Evolutionary conservation across 2,888 invertebrate species (phyloP).

Genomic region (Drosophila kambysellisi): DNA sequence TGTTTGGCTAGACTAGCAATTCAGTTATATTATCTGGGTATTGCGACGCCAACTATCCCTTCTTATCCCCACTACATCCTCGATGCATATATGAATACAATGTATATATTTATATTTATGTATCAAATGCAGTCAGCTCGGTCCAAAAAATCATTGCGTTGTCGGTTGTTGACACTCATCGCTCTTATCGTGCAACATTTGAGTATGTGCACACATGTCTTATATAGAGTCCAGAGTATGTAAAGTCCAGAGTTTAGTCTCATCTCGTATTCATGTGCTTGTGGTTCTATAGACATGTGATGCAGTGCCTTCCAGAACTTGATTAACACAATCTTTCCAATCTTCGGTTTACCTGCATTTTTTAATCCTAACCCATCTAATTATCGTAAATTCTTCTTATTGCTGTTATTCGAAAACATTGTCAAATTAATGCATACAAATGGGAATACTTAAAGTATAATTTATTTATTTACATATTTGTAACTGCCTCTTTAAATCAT

Average conservation of each 20-base stretch:
- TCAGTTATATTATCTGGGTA: constrained; percentile 33
- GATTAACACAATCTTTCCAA: background rate
- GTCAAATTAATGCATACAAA: too few relatives aligned
- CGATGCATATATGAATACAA: background rate
- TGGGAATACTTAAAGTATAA: background rate
- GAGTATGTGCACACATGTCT: background rate
- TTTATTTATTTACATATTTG: background rate
- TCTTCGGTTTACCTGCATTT: background rate
- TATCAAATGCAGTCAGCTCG: constrained; percentile 23
- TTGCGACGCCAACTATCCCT: constrained; percentile 6
- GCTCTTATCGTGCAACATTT: constrained; percentile 37
- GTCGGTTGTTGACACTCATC: constrained; percentile 56
- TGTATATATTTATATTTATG: background rate
- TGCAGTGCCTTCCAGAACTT: background rate
- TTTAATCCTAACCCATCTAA: background rate
- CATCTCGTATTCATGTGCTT: constrained; percentile 29
- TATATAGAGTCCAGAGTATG: constrained; percentile 10
- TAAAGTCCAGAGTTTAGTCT: constrained; percentile 35
- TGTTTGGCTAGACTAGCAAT: constrained; percentile 8
- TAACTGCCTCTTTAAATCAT: background rate
- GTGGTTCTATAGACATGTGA: constrained; percentile 2
- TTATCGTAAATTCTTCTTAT: background rate
- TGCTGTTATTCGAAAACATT: background rate
- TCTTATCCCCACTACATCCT: background rate
- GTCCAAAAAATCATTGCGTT: constrained; percentile 26